These are phyloP conservation scores for Macrotrachela quadricornifera DNA, from an alignment of 1,140 invertebrate species.

Conservation along the genomic window DNA sequence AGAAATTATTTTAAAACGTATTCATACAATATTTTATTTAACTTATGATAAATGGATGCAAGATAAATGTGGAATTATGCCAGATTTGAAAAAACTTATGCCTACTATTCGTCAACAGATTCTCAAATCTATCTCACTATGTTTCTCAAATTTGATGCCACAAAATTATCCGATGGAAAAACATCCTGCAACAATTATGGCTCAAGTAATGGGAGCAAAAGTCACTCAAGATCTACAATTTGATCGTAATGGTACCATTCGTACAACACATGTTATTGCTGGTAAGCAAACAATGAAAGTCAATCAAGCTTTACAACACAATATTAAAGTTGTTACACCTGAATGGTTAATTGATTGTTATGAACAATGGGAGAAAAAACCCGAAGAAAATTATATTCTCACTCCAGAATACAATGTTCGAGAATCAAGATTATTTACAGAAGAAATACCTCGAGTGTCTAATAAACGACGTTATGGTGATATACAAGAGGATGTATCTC, in stretches of 20 bases:
- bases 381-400: not conserved
- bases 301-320: not conserved
- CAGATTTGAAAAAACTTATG: slow-evolving; percentile 4
- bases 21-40: not conserved
- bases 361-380: slow-evolving; percentile 1
- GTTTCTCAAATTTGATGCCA: slow-evolving; percentile 1
- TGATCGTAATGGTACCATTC: not conserved
- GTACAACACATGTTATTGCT: slow-evolving; percentile 4
- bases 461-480: too few relatives aligned
- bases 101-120: not conserved
- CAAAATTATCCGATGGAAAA: not conserved
- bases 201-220: not conserved
- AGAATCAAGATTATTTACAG: too few relatives aligned
- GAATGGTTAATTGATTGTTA: slow-evolving; percentile 8
- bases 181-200: slow-evolving; percentile 3
- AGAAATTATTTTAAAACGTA: not conserved
- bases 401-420: too few relatives aligned
- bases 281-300: slow-evolving; percentile 5
- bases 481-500: too few relatives aligned
- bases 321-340: slow-evolving; percentile 3
- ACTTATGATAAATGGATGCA: too few relatives aligned
- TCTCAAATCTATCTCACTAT: not conserved
- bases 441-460: too few relatives aligned
- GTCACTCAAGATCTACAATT: slow-evolving; percentile 1
- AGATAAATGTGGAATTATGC: not conserved